phyloP scores from a whole-genome alignment of 2,888 invertebrate genomes.

The Perizoma flavofasciatum region DNA sequence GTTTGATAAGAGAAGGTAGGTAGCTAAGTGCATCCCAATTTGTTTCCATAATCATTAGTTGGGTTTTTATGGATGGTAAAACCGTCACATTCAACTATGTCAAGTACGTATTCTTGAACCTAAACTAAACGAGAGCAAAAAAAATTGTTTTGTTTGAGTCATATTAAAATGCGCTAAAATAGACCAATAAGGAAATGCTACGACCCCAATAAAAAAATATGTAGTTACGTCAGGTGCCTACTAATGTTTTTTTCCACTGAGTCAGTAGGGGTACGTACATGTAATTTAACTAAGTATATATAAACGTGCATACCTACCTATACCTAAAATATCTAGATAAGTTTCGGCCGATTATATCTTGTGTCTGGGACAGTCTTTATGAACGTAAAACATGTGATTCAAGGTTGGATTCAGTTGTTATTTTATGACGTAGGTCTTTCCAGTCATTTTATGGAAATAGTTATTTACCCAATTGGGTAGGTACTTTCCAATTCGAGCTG shows the following conservation, averaged over 20 bases:
- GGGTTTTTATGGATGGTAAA: constrained; percentile 38
- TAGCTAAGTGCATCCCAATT: constrained; percentile 41
- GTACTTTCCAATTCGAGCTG: no score
- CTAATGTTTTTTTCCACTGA: constrained; percentile 1
- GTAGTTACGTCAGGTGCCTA: background rate
- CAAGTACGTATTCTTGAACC: constrained; percentile 29
- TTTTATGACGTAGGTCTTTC: no score
- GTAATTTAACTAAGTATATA: no score
- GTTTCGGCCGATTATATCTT: no score
- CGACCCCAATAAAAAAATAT: background rate
- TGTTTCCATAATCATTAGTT: constrained; percentile 53
- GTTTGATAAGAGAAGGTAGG: constrained; percentile 43
- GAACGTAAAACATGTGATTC: no score
- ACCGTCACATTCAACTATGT: constrained; percentile 34
- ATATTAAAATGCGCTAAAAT: constrained; percentile 6
- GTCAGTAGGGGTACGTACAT: background rate
- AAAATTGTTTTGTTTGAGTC: constrained; percentile 3
- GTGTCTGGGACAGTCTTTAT: no score
- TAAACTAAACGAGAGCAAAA: constrained; percentile 20
- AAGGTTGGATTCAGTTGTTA: no score
- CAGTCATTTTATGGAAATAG: no score
- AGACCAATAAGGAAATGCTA: constrained; percentile 15
- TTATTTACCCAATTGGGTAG: no score
- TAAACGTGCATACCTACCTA: no score
- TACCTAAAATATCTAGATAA: no score